Percentiles rank a stretch among this genome's conserved stretches.
These are phyloP conservation scores for Heterodera carotae DNA, from an alignment of 1,140 invertebrate species.

Conservation along the genomic window DNA sequence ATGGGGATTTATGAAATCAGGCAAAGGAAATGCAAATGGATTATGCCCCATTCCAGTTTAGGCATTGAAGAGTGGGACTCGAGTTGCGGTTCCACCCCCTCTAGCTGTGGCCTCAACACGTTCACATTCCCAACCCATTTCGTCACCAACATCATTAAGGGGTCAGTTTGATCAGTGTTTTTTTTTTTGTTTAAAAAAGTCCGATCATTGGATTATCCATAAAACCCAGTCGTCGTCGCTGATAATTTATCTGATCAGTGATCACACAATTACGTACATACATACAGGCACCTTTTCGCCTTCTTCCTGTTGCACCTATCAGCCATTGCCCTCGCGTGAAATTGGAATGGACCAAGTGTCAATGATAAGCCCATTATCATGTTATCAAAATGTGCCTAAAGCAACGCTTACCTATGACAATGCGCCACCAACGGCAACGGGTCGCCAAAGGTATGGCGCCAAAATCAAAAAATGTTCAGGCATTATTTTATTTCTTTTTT, in stretches of 20 bases:
- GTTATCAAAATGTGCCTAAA: slow-evolving; percentile 39
- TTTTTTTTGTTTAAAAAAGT: no score
- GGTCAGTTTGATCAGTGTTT: neutral
- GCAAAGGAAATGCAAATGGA: no score
- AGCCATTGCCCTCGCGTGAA: slow-evolving; percentile 20
- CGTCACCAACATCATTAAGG: neutral
- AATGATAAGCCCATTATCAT: neutral
- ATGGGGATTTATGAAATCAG: no score
- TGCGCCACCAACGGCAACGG: slow-evolving; percentile 17
- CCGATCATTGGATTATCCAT: no score
- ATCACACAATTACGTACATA: no score
- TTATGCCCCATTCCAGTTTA: neutral
- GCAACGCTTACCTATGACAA: slow-evolving; percentile 29
- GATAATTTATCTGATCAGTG: no score
- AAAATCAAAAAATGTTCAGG: slow-evolving; percentile 2
- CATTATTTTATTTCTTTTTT: neutral
- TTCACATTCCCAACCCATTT: neutral
- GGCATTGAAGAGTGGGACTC: neutral
- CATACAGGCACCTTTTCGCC: neutral
- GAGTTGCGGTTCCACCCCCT: neutral
- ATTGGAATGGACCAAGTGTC: neutral
- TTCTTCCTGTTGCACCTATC: slow-evolving; percentile 14
- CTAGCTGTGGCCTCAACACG: neutral
- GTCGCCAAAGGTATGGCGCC: slow-evolving; percentile 1
- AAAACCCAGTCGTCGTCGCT: no score